Conservation (phyloP, 2,797 vertebrate genomes). For the Yasuhikotakia modesta region DNA sequence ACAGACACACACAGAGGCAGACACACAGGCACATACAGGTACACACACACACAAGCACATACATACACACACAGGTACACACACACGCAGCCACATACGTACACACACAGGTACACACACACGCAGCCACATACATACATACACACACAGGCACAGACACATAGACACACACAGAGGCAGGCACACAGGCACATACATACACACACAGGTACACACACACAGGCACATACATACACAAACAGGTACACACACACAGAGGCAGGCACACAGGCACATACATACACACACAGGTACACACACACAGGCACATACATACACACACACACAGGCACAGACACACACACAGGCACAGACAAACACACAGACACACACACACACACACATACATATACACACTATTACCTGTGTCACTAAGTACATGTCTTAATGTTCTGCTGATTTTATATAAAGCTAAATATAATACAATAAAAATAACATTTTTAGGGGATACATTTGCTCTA, state of each 20-base stretch:
- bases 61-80: background rate
- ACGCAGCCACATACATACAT: background rate
- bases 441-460: no score
- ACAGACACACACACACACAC: background rate
- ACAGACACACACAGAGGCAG: no score
- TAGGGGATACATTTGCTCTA: no score
- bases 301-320: background rate
- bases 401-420: no score
- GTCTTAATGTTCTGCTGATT: background rate
- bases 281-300: background rate
- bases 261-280: background rate
- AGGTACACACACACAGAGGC: background rate
- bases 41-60: background rate
- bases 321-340: no score
- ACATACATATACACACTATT: constrained; percentile 26
- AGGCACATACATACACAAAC: background rate
- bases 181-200: background rate
- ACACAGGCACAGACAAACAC: no score
- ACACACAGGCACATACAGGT: background rate
- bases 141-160: no score
- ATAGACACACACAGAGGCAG: no score
- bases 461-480: no score
- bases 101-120: constrained; percentile 28
- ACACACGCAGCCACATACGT: background rate
- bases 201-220: constrained; percentile 31